phyloP scores from a whole-genome alignment of 2,888 invertebrate species.

The Uloborus plumipes region DNA sequence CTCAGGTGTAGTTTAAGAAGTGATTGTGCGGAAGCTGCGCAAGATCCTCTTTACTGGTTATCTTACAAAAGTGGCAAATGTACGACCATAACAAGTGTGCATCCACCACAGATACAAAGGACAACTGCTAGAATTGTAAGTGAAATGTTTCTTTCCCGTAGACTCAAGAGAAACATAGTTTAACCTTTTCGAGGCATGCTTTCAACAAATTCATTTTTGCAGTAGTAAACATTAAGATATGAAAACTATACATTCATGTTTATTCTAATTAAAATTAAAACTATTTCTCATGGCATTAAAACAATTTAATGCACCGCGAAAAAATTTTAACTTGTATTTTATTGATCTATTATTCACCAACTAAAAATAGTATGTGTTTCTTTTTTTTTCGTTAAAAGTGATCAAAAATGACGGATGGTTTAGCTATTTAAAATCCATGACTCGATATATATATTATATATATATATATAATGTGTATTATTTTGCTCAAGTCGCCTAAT shows the following conservation, averaged over 20 bases:
- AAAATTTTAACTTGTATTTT: too few species aligned
- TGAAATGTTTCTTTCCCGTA: slow-evolving; percentile 14
- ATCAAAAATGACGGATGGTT: too few species aligned
- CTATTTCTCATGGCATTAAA: too few species aligned
- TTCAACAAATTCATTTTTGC: not conserved
- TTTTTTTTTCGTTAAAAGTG: too few species aligned
- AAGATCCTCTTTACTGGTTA: slow-evolving; percentile 94
- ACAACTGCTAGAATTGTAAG: slow-evolving; percentile 88
- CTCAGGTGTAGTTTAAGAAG: slow-evolving; percentile 86
- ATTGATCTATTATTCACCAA: too few species aligned
- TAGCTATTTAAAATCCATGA: too few species aligned
- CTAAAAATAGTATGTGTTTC: too few species aligned
- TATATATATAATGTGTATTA: too few species aligned
- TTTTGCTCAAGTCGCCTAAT: too few species aligned
- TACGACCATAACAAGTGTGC: slow-evolving; percentile 92
- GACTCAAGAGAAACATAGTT: not conserved
- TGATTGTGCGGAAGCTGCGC: slow-evolving; percentile 90
- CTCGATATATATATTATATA: too few species aligned
- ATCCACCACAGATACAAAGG: slow-evolving; percentile 90
- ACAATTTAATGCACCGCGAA: too few species aligned
- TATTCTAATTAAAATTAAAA: too few species aligned
- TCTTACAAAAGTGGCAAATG: slow-evolving; percentile 97
- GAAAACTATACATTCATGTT: not conserved
- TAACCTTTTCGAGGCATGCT: not conserved
- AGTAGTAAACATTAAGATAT: not conserved